phyloP scores from a whole-genome alignment of 2,888 invertebrate genomes.

The Rhopalosiphum nymphaeae region DNA sequence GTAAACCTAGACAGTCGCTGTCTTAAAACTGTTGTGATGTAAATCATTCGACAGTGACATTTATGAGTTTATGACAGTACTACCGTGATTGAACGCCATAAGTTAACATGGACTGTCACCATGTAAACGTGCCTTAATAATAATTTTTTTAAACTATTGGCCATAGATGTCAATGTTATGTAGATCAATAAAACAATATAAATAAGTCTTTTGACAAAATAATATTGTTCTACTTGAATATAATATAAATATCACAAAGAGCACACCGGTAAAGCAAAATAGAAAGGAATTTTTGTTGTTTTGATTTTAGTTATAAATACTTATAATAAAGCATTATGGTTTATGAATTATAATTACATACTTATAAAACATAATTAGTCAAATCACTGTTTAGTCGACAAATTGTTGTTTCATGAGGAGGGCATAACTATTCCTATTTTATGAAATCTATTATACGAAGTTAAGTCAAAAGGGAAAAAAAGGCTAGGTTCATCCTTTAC shows the following conservation, averaged over 20 bases:
- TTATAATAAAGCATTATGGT: too few relatives aligned
- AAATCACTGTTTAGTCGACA: too few relatives aligned
- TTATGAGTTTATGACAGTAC: background rate
- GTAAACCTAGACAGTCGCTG: background rate
- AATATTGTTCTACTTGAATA: background rate
- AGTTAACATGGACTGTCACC: background rate
- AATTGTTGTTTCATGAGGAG: too few relatives aligned
- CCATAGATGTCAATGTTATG: background rate
- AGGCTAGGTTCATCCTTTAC: too few relatives aligned
- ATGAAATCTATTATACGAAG: too few relatives aligned
- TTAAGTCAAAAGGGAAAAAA: too few relatives aligned
- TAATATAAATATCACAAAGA: background rate
- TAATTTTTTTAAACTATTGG: background rate
- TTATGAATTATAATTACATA: too few relatives aligned
- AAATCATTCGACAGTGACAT: background rate
- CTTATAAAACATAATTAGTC: too few relatives aligned
- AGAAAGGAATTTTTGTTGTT: too few relatives aligned
- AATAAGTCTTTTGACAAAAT: background rate
- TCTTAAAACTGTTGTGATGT: background rate
- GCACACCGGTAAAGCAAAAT: too few relatives aligned
- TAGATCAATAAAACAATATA: background rate
- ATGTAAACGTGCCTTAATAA: background rate
- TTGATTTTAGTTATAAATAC: too few relatives aligned
- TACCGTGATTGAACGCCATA: background rate
- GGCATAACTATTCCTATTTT: too few relatives aligned